Base-by-base conservation (phyloP, 2,888 invertebrate genomes). In the Pollenia labialis region DNA sequence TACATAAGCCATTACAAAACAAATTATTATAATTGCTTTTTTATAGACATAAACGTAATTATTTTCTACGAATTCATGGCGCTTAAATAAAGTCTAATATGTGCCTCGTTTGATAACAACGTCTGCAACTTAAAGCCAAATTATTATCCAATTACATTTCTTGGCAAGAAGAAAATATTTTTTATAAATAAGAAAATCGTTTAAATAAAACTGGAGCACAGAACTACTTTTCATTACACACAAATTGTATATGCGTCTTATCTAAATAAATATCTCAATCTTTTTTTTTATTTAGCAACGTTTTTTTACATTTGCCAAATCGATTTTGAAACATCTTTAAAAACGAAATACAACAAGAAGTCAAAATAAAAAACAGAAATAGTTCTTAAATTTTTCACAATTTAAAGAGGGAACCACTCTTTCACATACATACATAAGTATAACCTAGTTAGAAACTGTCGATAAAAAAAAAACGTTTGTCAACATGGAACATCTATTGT, bases 391-490 rank as follows among this genome's bases (percentile, higher is more conserved):
- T 40, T 48, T 32, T 72, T 8, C 6, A 44, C 32, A 71, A 69
- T n/a, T 52, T 10, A 52, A 9, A 56, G 44, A 44, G 23, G 32
- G 58, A 64, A 46, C 40, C 48, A 56, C 46, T 69, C 46, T 32
- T 32, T 32, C 32, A 32, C 32, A 32, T 32, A 40, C 18, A 54
- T 62, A 32, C 32, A 32, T 32, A 40, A 14, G 46, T 62, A 0
- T 62, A 76, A 69, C 44, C 82, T 18, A 82, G 68, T 69, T 75
- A 16, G 9, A 14, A 75, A 69, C 46, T 69, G 68, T 32, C 60
- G 75, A 76, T 82, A 68, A 60, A 69, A 40, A 82, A 76, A 69
- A 82, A 48, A 82, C 58, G 60, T 69, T 76, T 76, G 82, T 76
- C 75, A 76, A 76, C 75, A 50, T 60, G 50, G 11, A 58, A 23